Conservation (phyloP, 2,888 invertebrate genomes). For the Leucozona laternaria region DNA sequence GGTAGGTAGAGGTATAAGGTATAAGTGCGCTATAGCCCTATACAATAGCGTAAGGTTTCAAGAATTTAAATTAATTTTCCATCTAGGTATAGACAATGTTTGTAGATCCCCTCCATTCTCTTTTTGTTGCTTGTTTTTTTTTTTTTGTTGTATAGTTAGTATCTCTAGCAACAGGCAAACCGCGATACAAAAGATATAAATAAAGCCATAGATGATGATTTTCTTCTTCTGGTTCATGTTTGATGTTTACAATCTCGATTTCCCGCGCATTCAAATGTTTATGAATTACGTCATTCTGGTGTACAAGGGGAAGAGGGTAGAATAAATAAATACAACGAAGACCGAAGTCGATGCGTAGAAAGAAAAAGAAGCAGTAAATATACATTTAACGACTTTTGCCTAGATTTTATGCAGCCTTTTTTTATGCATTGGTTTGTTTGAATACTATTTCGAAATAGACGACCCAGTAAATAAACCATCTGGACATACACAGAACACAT, state of each 20-base stretch:
- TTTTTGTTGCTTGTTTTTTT: background rate
- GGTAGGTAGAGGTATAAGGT: background rate
- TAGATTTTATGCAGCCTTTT: conserved; percentile 41
- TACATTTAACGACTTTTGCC: conserved; percentile 42
- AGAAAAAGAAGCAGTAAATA: conserved; percentile 1
- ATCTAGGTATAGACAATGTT: background rate
- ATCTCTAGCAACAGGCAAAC: conserved; percentile 20
- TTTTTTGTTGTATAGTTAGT: background rate
- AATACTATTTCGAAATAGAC: conserved; percentile 36
- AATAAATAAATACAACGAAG: background rate
- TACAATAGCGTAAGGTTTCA: conserved; percentile 25
- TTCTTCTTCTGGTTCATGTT: conserved; percentile 35
- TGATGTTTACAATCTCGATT: conserved; percentile 67
- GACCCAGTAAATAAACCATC: conserved; percentile 36
- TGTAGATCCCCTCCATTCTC: background rate
- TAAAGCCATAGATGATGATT: conserved; percentile 18
- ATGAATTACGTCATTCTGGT: conserved; percentile 67
- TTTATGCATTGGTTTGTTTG: conserved; percentile 35
- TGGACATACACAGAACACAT: conserved; percentile 8
- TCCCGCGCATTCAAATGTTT: conserved; percentile 70
- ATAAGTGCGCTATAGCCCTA: background rate
- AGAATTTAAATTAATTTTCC: conserved; percentile 13
- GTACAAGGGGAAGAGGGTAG: conserved; percentile 7
- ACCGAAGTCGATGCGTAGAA: conserved; percentile 29
- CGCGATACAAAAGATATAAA: conserved; percentile 21